phyloP scores from a whole-genome alignment of 1,140 invertebrate genomes.

The Thaumetopoea pityocampa region DNA sequence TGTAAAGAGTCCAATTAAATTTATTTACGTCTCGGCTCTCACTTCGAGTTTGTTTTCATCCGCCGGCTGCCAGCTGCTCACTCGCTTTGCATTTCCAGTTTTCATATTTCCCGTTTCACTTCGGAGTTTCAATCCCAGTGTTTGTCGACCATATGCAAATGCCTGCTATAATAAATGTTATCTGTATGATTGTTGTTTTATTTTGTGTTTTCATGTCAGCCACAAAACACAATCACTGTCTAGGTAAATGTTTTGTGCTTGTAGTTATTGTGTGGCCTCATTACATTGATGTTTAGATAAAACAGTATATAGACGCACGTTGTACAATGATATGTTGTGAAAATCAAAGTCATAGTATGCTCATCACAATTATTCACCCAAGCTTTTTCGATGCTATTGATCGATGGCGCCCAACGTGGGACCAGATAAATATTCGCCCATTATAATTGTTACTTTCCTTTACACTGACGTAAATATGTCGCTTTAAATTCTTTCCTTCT shows the following conservation, averaged over 20 bases:
- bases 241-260: slow-evolving; percentile 15
- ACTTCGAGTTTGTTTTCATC: slow-evolving; percentile 36
- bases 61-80: slow-evolving; percentile 26
- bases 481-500: not conserved
- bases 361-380: slow-evolving; percentile 13
- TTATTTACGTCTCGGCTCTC: slow-evolving; percentile 26
- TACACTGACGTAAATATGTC: not conserved
- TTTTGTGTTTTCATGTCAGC: slow-evolving; percentile 45
- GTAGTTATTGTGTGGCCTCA: slow-evolving; percentile 37
- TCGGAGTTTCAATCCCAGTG: slow-evolving; percentile 19
- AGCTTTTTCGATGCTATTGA: slow-evolving; percentile 8
- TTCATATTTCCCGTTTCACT: slow-evolving; percentile 38
- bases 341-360: not conserved
- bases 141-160: slow-evolving; percentile 31
- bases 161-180: slow-evolving; percentile 60
- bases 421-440: not conserved
- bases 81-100: slow-evolving; percentile 43
- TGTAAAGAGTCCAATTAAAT: slow-evolving; percentile 23
- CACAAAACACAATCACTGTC: slow-evolving; percentile 1
- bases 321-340: slow-evolving; percentile 7
- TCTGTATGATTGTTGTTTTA: slow-evolving; percentile 60
- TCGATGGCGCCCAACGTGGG: slow-evolving; percentile 13
- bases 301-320: slow-evolving; percentile 10
- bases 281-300: slow-evolving; percentile 21
- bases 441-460: not conserved